Conservation (phyloP, 2,113 vertebrate species). For the Perccottus glenii region DNA sequence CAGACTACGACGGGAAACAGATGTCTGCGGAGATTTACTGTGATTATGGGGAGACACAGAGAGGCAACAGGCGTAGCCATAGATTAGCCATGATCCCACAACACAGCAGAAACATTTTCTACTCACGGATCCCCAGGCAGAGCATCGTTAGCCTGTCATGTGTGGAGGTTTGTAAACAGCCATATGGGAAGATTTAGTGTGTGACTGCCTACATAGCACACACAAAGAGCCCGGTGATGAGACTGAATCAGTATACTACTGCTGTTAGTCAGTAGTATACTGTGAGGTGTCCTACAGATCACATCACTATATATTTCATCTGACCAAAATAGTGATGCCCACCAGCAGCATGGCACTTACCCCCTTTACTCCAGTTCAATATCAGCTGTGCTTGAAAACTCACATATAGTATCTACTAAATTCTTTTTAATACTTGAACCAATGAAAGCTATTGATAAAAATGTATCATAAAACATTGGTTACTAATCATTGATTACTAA, state of each 20-base stretch:
- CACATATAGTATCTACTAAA: neutral
- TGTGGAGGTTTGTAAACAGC: neutral
- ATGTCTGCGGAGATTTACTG: constrained; percentile 50
- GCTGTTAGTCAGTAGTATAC: neutral
- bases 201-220: neutral
- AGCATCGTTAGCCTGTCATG: constrained; percentile 5
- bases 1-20: constrained; percentile 33
- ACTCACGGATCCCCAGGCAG: neutral
- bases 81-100: constrained; percentile 23
- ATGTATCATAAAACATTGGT: too few species aligned
- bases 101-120: neutral
- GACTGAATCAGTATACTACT: neutral
- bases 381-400: neutral
- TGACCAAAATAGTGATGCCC: neutral
- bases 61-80: constrained; percentile 20
- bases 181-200: constrained; percentile 6
- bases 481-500: too few species aligned
- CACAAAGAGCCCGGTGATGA: neutral
- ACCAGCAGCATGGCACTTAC: neutral
- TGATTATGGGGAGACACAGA: constrained; percentile 26
- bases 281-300: neutral
- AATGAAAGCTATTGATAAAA: too few species aligned
- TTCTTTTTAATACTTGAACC: too few species aligned
- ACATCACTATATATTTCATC: neutral
- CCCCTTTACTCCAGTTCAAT: too few species aligned